These are phyloP conservation scores for Trypoxylus dichotomus DNA, from an alignment of 1,140 invertebrate species.

Conservation along the genomic window DNA sequence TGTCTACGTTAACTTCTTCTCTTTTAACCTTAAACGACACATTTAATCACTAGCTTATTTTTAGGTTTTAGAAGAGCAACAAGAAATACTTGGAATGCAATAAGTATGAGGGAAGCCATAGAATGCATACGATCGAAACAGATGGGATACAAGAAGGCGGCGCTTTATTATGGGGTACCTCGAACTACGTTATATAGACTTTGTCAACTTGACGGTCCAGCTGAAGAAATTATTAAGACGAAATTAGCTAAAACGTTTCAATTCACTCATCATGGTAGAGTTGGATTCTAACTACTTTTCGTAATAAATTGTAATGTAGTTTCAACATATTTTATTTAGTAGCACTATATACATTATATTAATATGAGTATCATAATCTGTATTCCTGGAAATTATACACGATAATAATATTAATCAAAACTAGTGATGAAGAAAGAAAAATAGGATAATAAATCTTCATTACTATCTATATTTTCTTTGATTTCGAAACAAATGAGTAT, in stretches of 20 bases:
- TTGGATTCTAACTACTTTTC: background rate
- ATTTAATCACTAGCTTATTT: background rate
- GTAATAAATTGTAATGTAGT: background rate
- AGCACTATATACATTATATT: too few relatives aligned
- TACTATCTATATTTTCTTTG: too few relatives aligned
- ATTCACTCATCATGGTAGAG: background rate
- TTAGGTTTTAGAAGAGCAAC: background rate
- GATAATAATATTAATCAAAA: too few relatives aligned
- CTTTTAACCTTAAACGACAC: background rate
- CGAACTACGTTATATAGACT: constrained; percentile 1
- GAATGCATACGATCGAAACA: background rate
- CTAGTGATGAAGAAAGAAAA: too few relatives aligned
- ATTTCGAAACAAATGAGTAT: too few relatives aligned
- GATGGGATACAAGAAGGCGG: constrained; percentile 25
- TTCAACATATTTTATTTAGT: background rate
- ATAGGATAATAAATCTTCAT: too few relatives aligned
- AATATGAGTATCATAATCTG: too few relatives aligned
- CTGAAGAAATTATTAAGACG: background rate
- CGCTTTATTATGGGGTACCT: constrained; percentile 21
- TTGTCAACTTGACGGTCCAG: background rate
- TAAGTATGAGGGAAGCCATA: constrained; percentile 22
- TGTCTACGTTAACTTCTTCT: too few relatives aligned
- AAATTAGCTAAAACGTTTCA: constrained; percentile 2
- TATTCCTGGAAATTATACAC: too few relatives aligned
- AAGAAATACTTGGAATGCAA: constrained; percentile 16